Percentiles rank a stretch among this genome's conserved stretches.
Evolutionary conservation across 2,113 vertebrate species (phyloP).

Genomic region (Trochalopteron elliotii): DNA sequence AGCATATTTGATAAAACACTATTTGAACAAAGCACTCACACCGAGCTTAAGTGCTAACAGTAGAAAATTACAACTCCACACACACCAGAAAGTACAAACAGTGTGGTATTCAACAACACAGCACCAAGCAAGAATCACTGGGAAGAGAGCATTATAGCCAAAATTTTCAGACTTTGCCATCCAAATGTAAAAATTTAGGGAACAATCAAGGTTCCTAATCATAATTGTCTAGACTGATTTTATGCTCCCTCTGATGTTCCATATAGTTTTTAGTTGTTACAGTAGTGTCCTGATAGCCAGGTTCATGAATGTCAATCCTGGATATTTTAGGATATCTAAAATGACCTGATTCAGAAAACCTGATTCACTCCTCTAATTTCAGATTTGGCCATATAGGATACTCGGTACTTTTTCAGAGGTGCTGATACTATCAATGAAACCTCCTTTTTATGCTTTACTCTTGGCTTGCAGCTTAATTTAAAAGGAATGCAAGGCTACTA

Average conservation of each 20-base stretch:
- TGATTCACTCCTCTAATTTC: not conserved
- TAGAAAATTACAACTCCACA: not conserved
- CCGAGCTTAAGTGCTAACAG: not conserved
- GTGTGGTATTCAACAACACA: not conserved
- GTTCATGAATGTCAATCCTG: not conserved
- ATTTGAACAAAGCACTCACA: not conserved
- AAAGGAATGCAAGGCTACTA: not conserved
- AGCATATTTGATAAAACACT: not conserved
- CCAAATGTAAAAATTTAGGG: not conserved
- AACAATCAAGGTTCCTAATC: not conserved
- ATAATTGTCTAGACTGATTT: not conserved
- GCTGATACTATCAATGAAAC: not conserved
- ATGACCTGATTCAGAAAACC: not conserved
- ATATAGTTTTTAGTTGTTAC: not conserved
- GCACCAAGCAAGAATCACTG: not conserved
- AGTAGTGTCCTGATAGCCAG: not conserved
- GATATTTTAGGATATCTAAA: not conserved
- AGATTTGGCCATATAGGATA: not conserved
- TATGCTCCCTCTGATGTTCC: not conserved
- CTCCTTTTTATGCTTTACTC: not conserved
- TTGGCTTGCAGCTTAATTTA: not conserved
- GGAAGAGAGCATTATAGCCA: not conserved
- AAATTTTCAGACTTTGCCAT: not conserved
- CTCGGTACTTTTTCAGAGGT: not conserved
- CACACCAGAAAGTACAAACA: not conserved